Base-by-base conservation (phyloP, 37 sponge, comb jelly and placozoan genomes). In the Cladorhizidae sp. region DNA sequence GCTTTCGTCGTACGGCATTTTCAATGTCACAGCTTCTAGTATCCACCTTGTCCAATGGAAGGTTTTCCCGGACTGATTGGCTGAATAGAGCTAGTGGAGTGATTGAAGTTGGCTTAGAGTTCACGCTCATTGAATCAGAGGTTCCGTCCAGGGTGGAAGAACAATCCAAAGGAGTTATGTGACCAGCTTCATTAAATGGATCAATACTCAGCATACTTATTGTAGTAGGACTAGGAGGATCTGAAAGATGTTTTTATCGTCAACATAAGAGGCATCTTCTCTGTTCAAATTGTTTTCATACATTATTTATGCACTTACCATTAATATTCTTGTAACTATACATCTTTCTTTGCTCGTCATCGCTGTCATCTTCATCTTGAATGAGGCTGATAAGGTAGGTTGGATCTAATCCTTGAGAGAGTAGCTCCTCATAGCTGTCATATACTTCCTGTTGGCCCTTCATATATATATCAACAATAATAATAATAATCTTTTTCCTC, bases 361-460 rank as follows among this genome's bases (percentile, higher is more conserved):
- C 68, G 36, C 50, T 57, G 0, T 55, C 80, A 39, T 81, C 64
- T 31, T 63, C 35, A n/a, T 64, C 50, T 31, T 43, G 58, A 28
- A 77, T 77, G 40, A 77, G 45, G 2, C 78, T 65, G 3, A 64
- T 59, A 23, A 77, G 49, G 65, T 64, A 17, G 65, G 28, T 41
- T 25, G 78, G 78, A 18, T 81, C 72, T 38, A 81, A 18, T 20
- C 81, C 81, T 18, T 70, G 69, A 31, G 56, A 11, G 17, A 81
- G 23, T 12, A 81, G 18, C 45, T 81, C 81, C 1, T 70, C 59
- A 40, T 81, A 12, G 14, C 61, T 81, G 57, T 59, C 57, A 29
- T 81, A 81, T 2, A 42, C 61, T 23, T 69, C 72, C 35, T 42
- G 65, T 1, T 72, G 59, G 0, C 81, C 81, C 81, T 81, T 23